These are phyloP conservation scores for Cairina moschata DNA, from an alignment of 2,113 vertebrate genomes.

Conservation along the genomic window DNA sequence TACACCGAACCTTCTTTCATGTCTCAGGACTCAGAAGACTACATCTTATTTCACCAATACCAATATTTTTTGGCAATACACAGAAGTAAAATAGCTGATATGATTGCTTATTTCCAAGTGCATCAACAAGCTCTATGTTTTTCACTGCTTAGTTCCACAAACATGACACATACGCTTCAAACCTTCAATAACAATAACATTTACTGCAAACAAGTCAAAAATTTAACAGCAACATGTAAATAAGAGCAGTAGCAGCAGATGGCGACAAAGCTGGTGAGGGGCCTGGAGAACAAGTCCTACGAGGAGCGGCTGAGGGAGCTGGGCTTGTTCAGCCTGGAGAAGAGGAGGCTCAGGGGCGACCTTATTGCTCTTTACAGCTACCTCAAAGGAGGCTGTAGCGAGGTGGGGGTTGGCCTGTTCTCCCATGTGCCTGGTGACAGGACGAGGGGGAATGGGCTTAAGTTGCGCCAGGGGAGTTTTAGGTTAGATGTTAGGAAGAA, in stretches of 20 bases:
- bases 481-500: too few relatives aligned
- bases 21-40: background rate
- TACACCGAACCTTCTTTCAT: background rate
- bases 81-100: background rate
- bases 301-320: too few relatives aligned
- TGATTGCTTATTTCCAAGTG: background rate
- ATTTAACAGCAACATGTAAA: slow-evolving; percentile 26
- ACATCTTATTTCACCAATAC: background rate
- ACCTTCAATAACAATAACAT: background rate
- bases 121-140: background rate
- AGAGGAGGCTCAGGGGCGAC: too few relatives aligned
- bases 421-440: too few relatives aligned
- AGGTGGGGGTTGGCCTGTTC: too few relatives aligned
- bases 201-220: slow-evolving; percentile 38
- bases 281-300: too few relatives aligned
- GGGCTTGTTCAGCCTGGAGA: too few relatives aligned
- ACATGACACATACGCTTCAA: background rate
- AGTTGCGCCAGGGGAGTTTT: too few relatives aligned
- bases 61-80: background rate
- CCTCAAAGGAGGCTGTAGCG: too few relatives aligned
- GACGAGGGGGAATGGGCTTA: too few relatives aligned
- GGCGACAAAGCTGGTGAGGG: too few relatives aligned
- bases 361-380: too few relatives aligned
- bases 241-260: slow-evolving; percentile 36
- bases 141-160: background rate